Evolutionary conservation across 2,888 invertebrate species (phyloP).

Genomic region (Lepidocyrtoides sp.): DNA sequence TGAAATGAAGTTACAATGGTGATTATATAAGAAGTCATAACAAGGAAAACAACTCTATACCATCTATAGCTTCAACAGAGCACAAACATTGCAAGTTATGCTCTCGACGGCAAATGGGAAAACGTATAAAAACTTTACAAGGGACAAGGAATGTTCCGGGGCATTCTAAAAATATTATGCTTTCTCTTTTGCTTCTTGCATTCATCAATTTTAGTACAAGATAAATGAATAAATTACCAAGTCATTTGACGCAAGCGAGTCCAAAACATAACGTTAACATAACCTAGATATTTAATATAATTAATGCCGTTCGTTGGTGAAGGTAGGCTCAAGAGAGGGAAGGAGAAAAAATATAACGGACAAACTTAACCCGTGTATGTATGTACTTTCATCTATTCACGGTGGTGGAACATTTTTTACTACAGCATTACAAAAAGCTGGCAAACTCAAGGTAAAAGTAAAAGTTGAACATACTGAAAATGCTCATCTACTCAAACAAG

Average conservation of each 20-base stretch:
- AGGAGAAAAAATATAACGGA: neutral
- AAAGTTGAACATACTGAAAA: too few species aligned
- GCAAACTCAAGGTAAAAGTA: too few species aligned
- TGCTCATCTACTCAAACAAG: too few species aligned
- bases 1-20: neutral
- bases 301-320: neutral
- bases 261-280: neutral
- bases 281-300: neutral
- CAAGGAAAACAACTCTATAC: too few species aligned
- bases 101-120: neutral
- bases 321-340: neutral
- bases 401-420: too few species aligned
- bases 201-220: conserved; percentile 17
- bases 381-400: too few species aligned
- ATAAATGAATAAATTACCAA: conserved; percentile 14
- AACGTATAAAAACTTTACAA: neutral
- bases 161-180: neutral
- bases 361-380: too few species aligned
- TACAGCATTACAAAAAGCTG: too few species aligned
- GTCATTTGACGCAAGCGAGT: neutral
- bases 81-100: too few species aligned
- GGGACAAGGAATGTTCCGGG: neutral
- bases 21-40: neutral
- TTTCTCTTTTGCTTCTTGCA: neutral
- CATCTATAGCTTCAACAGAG: too few species aligned